Conservation (phyloP, 2,113 vertebrate species). For the Arothron firmamentum region DNA sequence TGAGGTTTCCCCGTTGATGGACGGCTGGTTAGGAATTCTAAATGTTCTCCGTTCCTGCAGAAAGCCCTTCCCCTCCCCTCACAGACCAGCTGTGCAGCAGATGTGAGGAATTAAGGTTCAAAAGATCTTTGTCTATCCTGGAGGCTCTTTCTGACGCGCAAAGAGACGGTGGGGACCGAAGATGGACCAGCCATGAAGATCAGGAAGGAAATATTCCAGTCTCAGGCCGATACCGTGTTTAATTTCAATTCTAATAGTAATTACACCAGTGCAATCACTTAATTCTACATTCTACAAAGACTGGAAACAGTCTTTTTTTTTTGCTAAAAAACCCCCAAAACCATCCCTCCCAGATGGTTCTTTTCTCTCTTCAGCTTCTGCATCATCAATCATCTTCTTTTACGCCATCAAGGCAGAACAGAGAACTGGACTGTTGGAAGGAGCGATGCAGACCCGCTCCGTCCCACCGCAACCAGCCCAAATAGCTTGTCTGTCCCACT, state of each 20-base stretch:
- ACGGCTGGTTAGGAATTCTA: conserved; percentile 35
- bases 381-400: too few relatives aligned
- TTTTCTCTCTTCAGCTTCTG: too few relatives aligned
- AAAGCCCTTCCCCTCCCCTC: conserved; percentile 8
- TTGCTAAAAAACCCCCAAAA: too few relatives aligned
- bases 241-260: not conserved
- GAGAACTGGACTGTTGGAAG: too few relatives aligned
- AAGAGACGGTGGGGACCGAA: conserved; percentile 1
- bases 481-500: too few relatives aligned
- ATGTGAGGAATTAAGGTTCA: conserved; percentile 5
- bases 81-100: conserved; percentile 4
- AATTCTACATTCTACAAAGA: too few relatives aligned
- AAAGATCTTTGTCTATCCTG: conserved; percentile 20
- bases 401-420: too few relatives aligned
- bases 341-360: too few relatives aligned
- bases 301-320: too few relatives aligned
- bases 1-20: conserved; percentile 23
- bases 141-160: conserved; percentile 15
- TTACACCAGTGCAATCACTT: too few relatives aligned
- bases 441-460: too few relatives aligned
- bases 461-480: too few relatives aligned
- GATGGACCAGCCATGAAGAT: conserved; percentile 9
- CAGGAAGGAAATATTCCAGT: conserved; percentile 4
- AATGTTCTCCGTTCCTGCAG: conserved; percentile 19
- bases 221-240: conserved; percentile 4